phyloP scores from a whole-genome alignment of 2,113 vertebrate species.

The Paradoxurus hermaphroditus region DNA sequence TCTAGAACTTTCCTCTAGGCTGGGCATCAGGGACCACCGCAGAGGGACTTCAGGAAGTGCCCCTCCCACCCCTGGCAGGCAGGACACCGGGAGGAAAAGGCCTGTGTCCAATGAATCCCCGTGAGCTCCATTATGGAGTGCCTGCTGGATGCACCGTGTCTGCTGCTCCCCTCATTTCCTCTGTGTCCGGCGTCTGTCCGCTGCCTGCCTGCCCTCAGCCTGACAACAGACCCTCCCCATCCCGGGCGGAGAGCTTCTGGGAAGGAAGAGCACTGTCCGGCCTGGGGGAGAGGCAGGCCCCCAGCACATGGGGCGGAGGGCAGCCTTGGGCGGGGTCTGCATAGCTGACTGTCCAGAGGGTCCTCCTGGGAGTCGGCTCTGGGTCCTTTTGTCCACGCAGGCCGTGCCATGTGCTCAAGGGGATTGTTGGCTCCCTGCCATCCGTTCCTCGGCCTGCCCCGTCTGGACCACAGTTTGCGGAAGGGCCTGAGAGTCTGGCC shows the following conservation, averaged over 20 bases:
- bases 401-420: rapidly evolving
- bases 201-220: not conserved
- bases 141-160: not conserved
- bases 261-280: not conserved
- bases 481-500: not conserved
- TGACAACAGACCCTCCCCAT: not conserved
- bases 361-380: not conserved
- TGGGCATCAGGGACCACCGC: not conserved
- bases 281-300: not conserved
- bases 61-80: not conserved
- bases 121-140: not conserved
- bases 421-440: not conserved
- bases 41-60: not conserved
- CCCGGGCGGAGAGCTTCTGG: not conserved
- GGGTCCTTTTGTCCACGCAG: not conserved
- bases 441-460: too few species aligned
- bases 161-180: not conserved
- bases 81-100: not conserved
- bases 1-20: not conserved
- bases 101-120: too few species aligned
- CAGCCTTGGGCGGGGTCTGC: not conserved
- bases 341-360: not conserved
- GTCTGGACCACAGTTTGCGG: not conserved
- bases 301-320: not conserved
- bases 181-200: not conserved